Percentiles rank a stretch among this genome's conserved stretches.
These are phyloP conservation scores for Penaeus monodon DNA, from an alignment of 2,888 invertebrate species.

Conservation along the genomic window DNA sequence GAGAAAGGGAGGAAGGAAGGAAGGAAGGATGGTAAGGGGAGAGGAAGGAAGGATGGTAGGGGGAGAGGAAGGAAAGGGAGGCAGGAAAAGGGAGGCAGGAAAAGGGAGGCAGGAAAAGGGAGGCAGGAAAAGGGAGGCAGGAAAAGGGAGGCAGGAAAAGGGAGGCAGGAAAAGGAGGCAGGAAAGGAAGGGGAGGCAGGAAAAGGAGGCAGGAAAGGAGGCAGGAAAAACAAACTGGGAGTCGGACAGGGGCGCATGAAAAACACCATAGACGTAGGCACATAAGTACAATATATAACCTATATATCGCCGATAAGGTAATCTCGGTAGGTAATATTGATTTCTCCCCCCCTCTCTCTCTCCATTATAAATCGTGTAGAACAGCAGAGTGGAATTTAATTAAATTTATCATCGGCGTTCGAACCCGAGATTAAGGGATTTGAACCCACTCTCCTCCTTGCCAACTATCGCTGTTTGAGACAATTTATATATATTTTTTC, in stretches of 20 bases:
- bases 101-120: neutral
- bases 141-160: neutral
- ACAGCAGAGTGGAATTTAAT: too few relatives aligned
- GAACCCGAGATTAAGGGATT: too few relatives aligned
- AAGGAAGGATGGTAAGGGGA: neutral
- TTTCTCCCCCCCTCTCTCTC: too few relatives aligned
- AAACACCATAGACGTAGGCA: too few relatives aligned
- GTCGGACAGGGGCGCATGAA: neutral
- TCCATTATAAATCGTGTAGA: too few relatives aligned
- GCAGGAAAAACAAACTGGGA: neutral
- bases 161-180: neutral
- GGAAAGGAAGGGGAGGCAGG: neutral
- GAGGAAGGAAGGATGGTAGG: neutral
- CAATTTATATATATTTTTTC: too few relatives aligned
- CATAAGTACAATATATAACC: too few relatives aligned
- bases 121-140: neutral
- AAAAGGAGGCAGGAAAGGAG: neutral
- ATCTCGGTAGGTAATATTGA: too few relatives aligned
- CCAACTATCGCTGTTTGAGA: too few relatives aligned
- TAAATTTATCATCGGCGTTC: too few relatives aligned
- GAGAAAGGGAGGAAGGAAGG: neutral
- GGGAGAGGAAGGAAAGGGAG: neutral
- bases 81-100: neutral
- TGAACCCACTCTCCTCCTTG: too few relatives aligned
- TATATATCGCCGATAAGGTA: too few relatives aligned